phyloP scores from a whole-genome alignment of 2,113 vertebrate species.

The Nannobrachium achirus region DNA sequence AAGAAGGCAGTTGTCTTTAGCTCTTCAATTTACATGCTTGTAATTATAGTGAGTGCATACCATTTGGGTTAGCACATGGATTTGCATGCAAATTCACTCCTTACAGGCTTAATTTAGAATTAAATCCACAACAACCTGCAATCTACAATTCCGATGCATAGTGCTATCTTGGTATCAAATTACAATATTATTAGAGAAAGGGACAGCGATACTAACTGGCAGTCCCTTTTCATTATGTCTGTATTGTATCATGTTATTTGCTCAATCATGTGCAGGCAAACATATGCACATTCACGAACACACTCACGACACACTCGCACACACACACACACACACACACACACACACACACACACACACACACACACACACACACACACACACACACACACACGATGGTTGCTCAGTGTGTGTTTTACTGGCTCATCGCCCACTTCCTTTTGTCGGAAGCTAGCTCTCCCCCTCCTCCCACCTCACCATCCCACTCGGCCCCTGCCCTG shows the following conservation, averaged over 20 bases:
- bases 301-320: neutral
- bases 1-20: constrained; percentile 29
- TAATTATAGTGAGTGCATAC: constrained; percentile 44
- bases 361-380: constrained; percentile 11
- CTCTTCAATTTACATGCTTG: constrained; percentile 37
- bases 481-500: constrained; percentile 35
- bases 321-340: neutral
- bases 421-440: constrained; percentile 73
- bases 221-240: constrained; percentile 6
- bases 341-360: constrained; percentile 26
- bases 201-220: constrained; percentile 51
- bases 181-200: constrained; percentile 59
- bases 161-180: constrained; percentile 61
- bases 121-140: constrained; percentile 58
- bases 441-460: constrained; percentile 71
- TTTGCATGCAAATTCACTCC: constrained; percentile 59
- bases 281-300: neutral
- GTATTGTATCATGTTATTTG: constrained; percentile 15
- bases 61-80: constrained; percentile 49
- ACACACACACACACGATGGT: neutral
- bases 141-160: constrained; percentile 41
- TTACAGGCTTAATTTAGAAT: constrained; percentile 60
- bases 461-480: constrained; percentile 54
- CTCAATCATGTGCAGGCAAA: constrained; percentile 20
- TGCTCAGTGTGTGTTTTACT: constrained; percentile 56